A percentile compares a stretch with the other conserved stretches of the same genome.
These are phyloP conservation scores for Galaxias olidus DNA, from an alignment of 2,797 vertebrate genomes.

Conservation along the genomic window DNA sequence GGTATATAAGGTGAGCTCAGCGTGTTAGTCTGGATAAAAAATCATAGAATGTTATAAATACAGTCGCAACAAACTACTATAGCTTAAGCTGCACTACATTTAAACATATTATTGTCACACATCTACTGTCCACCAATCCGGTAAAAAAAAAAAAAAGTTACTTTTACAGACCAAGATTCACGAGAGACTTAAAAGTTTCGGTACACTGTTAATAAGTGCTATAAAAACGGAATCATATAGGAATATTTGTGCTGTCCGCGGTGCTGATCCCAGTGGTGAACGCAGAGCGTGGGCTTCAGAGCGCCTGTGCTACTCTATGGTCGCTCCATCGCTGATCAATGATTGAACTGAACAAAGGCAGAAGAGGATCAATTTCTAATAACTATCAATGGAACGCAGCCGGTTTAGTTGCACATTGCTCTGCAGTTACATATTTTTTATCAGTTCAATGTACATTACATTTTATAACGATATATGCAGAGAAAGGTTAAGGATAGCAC, in stretches of 20 bases:
- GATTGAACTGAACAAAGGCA: constrained; percentile 98
- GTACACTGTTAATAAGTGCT: constrained; percentile 25
- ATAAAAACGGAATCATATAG: constrained; percentile 32
- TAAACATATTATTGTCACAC: constrained; percentile 36
- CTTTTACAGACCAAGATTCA: constrained; percentile 57
- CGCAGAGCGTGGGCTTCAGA: constrained; percentile 64
- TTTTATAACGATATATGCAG: constrained; percentile 30
- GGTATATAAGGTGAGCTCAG: too few relatives aligned
- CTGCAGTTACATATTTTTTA: constrained; percentile 27
- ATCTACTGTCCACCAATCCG: constrained; percentile 60
- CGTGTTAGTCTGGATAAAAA: too few relatives aligned
- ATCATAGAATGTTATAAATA: too few relatives aligned
- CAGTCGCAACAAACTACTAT: too few relatives aligned
- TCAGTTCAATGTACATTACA: constrained; percentile 26
- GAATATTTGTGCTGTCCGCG: constrained; percentile 67
- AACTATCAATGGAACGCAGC: constrained; percentile 85
- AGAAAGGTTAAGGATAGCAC: constrained; percentile 74
- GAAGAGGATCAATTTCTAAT: constrained; percentile 93
- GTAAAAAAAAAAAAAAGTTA: constrained; percentile 69
- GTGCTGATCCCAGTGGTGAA: constrained; percentile 64
- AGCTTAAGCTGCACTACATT: too few relatives aligned
- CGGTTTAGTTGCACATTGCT: constrained; percentile 34
- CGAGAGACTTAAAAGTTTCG: constrained; percentile 78
- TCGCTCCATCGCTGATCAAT: constrained; percentile 85
- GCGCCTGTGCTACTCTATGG: constrained; percentile 74